A percentile compares a stretch with the other conserved stretches of the same genome.
These are phyloP conservation scores for Gavia stellata DNA, from an alignment of 2,113 vertebrate species.

Conservation along the genomic window DNA sequence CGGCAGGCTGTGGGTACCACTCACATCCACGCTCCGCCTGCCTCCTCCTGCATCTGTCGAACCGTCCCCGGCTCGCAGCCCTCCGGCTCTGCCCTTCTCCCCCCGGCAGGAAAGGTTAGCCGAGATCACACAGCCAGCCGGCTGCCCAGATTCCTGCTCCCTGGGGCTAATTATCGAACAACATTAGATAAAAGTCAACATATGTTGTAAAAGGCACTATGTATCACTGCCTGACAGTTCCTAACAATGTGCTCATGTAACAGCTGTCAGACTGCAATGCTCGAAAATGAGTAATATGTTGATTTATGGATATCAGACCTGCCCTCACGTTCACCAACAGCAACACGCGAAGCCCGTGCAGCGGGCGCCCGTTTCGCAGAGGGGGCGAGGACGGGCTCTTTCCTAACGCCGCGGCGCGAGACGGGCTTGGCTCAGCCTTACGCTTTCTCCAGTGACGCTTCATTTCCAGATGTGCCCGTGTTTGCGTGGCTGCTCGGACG, in stretches of 20 bases:
- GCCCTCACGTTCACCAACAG: constrained; percentile 36
- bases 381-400: neutral
- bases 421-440: neutral
- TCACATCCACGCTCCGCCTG: neutral
- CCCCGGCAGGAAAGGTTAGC: constrained; percentile 64
- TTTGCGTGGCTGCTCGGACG: accelerated
- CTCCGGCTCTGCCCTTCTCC: constrained; percentile 4
- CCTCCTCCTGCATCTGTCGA: neutral
- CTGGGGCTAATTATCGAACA: constrained; percentile 79
- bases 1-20: neutral
- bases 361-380: neutral
- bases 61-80: neutral
- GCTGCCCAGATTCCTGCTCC: constrained; percentile 68
- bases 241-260: constrained; percentile 81
- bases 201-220: constrained; percentile 79
- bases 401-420: accelerated
- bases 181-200: constrained; percentile 84
- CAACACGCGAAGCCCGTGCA: neutral
- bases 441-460: accelerated
- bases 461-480: neutral
- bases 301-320: constrained; percentile 81
- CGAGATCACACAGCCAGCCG: constrained; percentile 69
- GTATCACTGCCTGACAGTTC: constrained; percentile 79
- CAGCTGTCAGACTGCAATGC: constrained; percentile 76
- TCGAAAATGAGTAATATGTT: constrained; percentile 78